phyloP scores from a whole-genome alignment of 2,113 vertebrate genomes.

The Hippocampus guttulatus region DNA sequence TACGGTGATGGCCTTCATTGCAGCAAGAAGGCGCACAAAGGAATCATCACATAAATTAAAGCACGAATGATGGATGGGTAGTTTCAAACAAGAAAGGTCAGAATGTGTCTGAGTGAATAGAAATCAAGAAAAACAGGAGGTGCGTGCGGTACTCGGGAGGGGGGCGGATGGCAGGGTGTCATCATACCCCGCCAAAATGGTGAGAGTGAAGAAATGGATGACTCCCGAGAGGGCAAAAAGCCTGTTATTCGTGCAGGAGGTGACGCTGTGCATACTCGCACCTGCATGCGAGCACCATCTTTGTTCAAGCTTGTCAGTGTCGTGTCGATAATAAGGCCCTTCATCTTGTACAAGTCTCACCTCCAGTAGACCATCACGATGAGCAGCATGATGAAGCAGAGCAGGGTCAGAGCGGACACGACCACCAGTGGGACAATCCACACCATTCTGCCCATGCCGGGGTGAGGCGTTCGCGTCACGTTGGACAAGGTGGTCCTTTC shows the following conservation, averaged over 20 bases:
- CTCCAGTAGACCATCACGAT: constrained; percentile 97
- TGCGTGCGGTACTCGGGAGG: not conserved
- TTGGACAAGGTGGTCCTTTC: constrained; percentile 78
- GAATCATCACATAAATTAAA: not conserved
- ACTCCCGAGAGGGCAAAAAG: constrained; percentile 5
- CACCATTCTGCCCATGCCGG: constrained; percentile 84
- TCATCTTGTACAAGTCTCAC: constrained; percentile 68
- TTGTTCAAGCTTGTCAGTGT: not conserved
- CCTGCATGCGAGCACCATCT: not conserved
- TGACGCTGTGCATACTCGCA: not conserved
- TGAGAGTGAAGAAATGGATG: constrained; percentile 4
- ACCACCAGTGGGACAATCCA: constrained; percentile 96
- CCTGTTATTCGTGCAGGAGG: constrained; percentile 3
- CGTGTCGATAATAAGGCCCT: not conserved
- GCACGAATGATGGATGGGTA: not conserved
- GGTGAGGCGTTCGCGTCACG: constrained; percentile 73
- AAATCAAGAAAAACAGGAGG: constrained; percentile 13
- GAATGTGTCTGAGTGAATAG: not conserved
- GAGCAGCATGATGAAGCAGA: constrained; percentile 93
- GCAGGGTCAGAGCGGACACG: constrained; percentile 92
- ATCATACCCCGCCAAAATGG: not conserved
- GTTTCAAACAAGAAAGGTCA: not conserved
- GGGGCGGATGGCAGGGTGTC: not conserved
- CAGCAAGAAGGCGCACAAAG: constrained; percentile 7
- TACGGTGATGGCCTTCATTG: constrained; percentile 37